A percentile compares a stretch with the other conserved stretches of the same genome.
Evolutionary conservation across 2,888 invertebrate species (phyloP).

Genomic region (Drosophila percnosoma): DNA sequence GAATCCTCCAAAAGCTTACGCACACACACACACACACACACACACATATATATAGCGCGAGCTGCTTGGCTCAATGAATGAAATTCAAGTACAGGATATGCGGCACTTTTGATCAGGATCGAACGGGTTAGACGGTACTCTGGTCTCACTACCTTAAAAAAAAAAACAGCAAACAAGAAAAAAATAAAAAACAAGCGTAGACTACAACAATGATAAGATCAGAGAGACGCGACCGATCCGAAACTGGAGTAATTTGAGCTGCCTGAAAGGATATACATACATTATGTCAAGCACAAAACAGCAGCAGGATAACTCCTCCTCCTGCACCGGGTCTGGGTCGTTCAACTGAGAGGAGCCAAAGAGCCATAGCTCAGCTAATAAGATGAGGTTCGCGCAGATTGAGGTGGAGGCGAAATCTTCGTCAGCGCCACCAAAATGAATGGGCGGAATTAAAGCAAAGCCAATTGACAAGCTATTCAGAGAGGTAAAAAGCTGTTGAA

Average conservation of each 20-base stretch:
- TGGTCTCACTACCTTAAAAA: slow-evolving; percentile 2
- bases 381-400: background rate
- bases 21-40: slow-evolving; percentile 14
- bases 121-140: slow-evolving; percentile 16
- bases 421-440: background rate
- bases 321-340: slow-evolving; percentile 23
- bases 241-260: slow-evolving; percentile 60
- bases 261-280: slow-evolving; percentile 64
- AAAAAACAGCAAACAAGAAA: background rate
- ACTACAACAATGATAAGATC: slow-evolving; percentile 58
- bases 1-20: slow-evolving; percentile 41
- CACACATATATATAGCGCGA: background rate
- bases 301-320: slow-evolving; percentile 39
- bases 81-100: slow-evolving; percentile 80
- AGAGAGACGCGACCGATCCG: slow-evolving; percentile 53
- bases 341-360: slow-evolving; percentile 53
- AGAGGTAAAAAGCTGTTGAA: background rate
- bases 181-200: slow-evolving; percentile 37
- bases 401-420: slow-evolving; percentile 2
- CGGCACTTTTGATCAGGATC: slow-evolving; percentile 68
- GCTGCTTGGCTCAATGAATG: slow-evolving; percentile 65
- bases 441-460: background rate
- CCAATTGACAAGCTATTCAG: background rate
- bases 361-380: slow-evolving; percentile 27
- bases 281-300: slow-evolving; percentile 6